phyloP scores from a whole-genome alignment of 2,113 vertebrate genomes.

The Tragelaphus buxtoni region DNA sequence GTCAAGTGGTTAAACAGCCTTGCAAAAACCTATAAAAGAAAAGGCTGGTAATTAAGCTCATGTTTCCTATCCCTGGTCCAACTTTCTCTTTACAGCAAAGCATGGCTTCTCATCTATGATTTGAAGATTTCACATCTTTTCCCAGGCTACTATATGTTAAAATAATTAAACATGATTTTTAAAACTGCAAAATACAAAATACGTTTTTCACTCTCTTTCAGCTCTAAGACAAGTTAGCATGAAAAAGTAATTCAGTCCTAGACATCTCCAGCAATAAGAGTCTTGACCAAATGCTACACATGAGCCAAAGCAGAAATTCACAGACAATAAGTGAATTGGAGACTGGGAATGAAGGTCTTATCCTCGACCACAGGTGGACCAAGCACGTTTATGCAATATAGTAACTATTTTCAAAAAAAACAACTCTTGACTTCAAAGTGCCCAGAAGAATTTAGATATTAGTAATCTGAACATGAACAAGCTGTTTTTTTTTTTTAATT shows the following conservation, averaged over 20 bases:
- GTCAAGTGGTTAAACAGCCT: not conserved
- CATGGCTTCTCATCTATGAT: not conserved
- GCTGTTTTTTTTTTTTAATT: not conserved
- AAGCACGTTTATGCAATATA: not conserved
- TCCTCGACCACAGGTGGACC: not conserved
- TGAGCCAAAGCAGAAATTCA: not conserved
- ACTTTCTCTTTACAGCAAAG: not conserved
- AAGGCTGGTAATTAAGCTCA: not conserved
- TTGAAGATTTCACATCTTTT: conserved; percentile 4
- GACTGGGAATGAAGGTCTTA: not conserved
- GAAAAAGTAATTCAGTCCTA: not conserved
- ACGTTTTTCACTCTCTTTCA: not conserved
- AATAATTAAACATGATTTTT: not conserved
- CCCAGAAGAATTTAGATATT: not conserved
- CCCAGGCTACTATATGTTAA: not conserved
- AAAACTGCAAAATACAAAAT: not conserved
- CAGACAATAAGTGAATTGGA: accelerated
- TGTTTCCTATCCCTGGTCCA: not conserved
- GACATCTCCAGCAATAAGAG: not conserved
- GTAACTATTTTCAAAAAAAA: not conserved
- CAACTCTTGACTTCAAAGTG: not conserved
- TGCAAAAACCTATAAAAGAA: conserved; percentile 25
- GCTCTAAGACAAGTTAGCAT: not conserved
- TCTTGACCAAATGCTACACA: not conserved
- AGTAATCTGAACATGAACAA: not conserved